Percentiles rank a stretch among this genome's conserved stretches.
These are phyloP conservation scores for Eristalis pertinax DNA, from an alignment of 2,888 invertebrate genomes.

Conservation along the genomic window DNA sequence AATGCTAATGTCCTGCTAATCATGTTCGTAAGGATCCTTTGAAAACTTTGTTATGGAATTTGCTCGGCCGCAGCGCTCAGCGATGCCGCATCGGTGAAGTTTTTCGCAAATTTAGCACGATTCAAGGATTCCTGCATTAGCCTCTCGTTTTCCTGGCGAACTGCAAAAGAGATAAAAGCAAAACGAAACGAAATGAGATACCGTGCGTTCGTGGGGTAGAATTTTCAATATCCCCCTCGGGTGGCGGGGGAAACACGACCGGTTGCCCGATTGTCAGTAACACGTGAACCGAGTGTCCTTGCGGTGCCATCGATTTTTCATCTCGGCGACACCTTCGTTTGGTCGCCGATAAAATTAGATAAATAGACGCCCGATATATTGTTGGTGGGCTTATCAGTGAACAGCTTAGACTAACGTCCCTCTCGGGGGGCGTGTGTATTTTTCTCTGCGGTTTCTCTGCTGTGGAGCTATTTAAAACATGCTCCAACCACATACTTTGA, in stretches of 20 bases:
- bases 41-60: constrained; percentile 76
- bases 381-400: constrained; percentile 21
- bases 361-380: constrained; percentile 32
- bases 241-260: not conserved
- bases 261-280: not conserved
- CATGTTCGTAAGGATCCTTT: constrained; percentile 60
- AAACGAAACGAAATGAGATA: constrained; percentile 7
- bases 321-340: not conserved
- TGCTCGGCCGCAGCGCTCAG: constrained; percentile 74
- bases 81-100: constrained; percentile 79
- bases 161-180: constrained; percentile 83
- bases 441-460: not conserved
- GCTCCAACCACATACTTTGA: constrained; percentile 15
- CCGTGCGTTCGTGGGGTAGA: not conserved
- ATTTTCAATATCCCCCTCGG: constrained; percentile 3
- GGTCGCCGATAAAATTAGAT: constrained; percentile 32
- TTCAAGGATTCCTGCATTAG: constrained; percentile 90
- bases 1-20: constrained; percentile 69
- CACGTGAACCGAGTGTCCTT: not conserved
- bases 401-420: not conserved
- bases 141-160: constrained; percentile 94
- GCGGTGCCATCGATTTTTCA: constrained; percentile 19
- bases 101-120: constrained; percentile 80
- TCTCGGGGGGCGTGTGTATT: not conserved
- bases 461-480: constrained; percentile 42